These are phyloP conservation scores for Solenodon paradoxus DNA, from an alignment of 2,113 vertebrate species.

Conservation along the genomic window DNA sequence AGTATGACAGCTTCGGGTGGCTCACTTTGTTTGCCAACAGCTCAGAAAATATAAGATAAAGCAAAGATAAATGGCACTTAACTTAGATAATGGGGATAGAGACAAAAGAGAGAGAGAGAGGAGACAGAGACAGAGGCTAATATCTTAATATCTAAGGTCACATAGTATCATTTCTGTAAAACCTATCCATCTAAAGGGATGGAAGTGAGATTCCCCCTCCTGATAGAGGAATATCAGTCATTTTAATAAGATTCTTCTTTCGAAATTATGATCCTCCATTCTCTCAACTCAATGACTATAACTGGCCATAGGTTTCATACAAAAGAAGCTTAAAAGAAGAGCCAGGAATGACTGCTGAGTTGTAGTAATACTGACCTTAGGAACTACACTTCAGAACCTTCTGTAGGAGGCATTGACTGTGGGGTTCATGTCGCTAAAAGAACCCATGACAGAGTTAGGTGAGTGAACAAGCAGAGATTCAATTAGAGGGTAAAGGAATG, in stretches of 20 bases:
- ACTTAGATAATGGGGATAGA: no score
- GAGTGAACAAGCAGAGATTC: no score
- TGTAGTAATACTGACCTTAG: neutral
- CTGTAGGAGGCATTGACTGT: no score
- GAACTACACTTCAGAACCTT: rapidly evolving
- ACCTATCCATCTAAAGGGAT: neutral
- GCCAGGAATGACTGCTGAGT: neutral
- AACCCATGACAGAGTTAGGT: no score
- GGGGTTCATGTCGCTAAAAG: no score
- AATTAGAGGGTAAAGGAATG: no score
- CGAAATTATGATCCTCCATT: neutral
- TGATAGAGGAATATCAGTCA: neutral
- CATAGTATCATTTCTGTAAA: neutral
- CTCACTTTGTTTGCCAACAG: neutral
- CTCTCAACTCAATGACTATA: neutral
- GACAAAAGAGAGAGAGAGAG: neutral
- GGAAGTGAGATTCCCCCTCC: neutral
- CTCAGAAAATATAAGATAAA: neutral
- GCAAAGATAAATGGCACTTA: no score
- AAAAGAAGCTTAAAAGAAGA: neutral
- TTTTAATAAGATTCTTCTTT: neutral
- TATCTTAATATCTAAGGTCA: neutral
- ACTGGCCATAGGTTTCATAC: neutral
- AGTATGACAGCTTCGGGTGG: neutral
- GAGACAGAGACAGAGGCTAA: neutral